Evolutionary conservation across 2,888 invertebrate species (phyloP), one percentile per base, ranked within the genome.

Genomic region (Diplazon laetatorius): DNA sequence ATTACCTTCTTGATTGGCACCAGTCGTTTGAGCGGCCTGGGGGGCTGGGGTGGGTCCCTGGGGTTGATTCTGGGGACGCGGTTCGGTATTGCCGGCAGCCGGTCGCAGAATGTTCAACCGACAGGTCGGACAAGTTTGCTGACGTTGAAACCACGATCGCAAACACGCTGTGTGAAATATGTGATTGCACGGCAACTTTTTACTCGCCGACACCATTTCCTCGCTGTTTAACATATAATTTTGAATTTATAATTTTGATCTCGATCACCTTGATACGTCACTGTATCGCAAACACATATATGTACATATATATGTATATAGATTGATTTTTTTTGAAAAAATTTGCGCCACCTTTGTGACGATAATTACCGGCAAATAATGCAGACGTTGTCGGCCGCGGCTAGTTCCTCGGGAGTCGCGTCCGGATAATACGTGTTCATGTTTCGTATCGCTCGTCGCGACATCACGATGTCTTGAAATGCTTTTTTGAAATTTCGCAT

Each of bases 81-180:
- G 76, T 35, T 80, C 84, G 72, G 85, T 75, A 60, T 82, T 85
- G 35, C 73, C 82, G 0, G 85, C 83, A n/a, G 88, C 84, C 4
- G 92, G 91, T 76, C 93, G 91, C 63, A 95, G 89, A 66, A 95
- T 98, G 92, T 99, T 98, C 82, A 98, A 93, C 12, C 99, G 94
- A 90, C 99, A 99, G 3, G 99, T 99, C 0, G 99, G 99, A 89
- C 99, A 99, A 3, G 99, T 99, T 92, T 99, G 99, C 91, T 99
- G 99, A 8, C 99, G 94, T 92, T 99, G 99, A 92, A 99, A 99
- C 99, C 99, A 99, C 44, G 98, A 98, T 60, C 99, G 95, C 70
- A 99, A 93, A 91, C 99, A 99, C 69, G 97, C 96, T 55, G 98
- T 97, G 92, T 99, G 99, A 93, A 99, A 99, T 87, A 99, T 99